These are phyloP conservation scores for Sphaerophoria taeniata DNA, from an alignment of 2,888 invertebrate genomes.

Conservation along the genomic window DNA sequence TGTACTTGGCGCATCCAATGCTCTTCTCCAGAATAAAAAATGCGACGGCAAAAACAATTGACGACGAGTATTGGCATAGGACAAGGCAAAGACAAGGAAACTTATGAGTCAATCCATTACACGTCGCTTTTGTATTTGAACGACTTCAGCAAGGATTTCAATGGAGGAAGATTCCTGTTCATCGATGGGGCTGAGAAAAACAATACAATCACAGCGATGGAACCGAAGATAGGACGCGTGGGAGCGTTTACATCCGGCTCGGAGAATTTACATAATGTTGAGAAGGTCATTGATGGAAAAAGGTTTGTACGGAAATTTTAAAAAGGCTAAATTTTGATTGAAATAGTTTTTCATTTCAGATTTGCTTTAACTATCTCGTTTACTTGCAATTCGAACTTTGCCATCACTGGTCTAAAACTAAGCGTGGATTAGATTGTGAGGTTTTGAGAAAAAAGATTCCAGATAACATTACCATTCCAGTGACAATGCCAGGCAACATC, in stretches of 20 bases:
- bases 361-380: slow-evolving; percentile 94
- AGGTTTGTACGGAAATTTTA: slow-evolving; percentile 75
- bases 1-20: slow-evolving; percentile 92
- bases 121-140: slow-evolving; percentile 92
- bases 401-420: slow-evolving; percentile 85
- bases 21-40: slow-evolving; percentile 92
- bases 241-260: slow-evolving; percentile 94
- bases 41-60: slow-evolving; percentile 87
- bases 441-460: not conserved
- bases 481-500: slow-evolving; percentile 21
- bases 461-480: slow-evolving; percentile 60
- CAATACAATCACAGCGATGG: slow-evolving; percentile 86
- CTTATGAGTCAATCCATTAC: slow-evolving; percentile 93
- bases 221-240: slow-evolving; percentile 91
- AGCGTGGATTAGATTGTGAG: slow-evolving; percentile 55
- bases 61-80: slow-evolving; percentile 97
- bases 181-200: slow-evolving; percentile 87
- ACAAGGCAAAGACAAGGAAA: too few relatives aligned
- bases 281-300: slow-evolving; percentile 89
- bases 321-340: not conserved
- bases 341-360: slow-evolving; percentile 80
- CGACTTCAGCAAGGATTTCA: slow-evolving; percentile 89
- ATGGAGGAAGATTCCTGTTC: slow-evolving; percentile 93
- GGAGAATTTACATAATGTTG: slow-evolving; percentile 93
- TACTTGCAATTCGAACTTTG: slow-evolving; percentile 89